Evolutionary conservation across 1,140 invertebrate genomes (phyloP), one percentile per base, ranked within the genome.

Genomic region (Archivesica marissinica): DNA sequence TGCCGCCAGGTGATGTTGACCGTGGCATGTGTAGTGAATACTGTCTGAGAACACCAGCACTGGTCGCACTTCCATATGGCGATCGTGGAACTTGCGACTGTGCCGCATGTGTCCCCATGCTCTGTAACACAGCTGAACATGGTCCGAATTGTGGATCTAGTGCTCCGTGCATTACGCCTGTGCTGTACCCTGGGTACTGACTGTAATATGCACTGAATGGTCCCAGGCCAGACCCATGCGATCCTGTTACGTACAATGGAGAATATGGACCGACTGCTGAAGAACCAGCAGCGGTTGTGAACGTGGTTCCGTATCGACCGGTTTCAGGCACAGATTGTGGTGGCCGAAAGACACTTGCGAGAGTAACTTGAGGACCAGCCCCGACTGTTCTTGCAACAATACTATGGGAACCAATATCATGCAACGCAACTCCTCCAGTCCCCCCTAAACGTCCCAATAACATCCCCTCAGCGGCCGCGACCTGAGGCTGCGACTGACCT

Each of bases 101-200:
- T 33, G 87, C 86, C 39, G 88, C 90, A 72, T 92, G 91, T 56
- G 88, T 91, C 38, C 92, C 92, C 89, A 93, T 93, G 82, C 90
- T 91, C 66, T 92, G 91, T 79, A 93, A 87, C 41, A 93, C 89
- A 41, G 91, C 91, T 15, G 92, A 93, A 72, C 92, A 93, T 0
- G 91, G 91, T 61, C 92, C 91, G 39, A 92, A 88, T 41, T 91
- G 91, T 30, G 91, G 91, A 83, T 92, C 92, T 61, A 91, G 89
- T 39, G 56, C 41, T 39, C 74, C 72, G 41, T 66, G 82, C 61
- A 85, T 70, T 38, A 52, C 72, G 38, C 72, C 47, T 56, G 64
- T 17, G 38, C 23, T 74, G 56, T 84, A 81, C 80, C 59, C 75
- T n/a, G 78, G 78, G 77, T 88, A 89, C 70, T 77, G 59, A 82